Percentiles rank a stretch among this genome's conserved stretches.
Evolutionary conservation across 2,797 vertebrate genomes (phyloP).

Genomic region (Odontamblyopus rebecca): DNA sequence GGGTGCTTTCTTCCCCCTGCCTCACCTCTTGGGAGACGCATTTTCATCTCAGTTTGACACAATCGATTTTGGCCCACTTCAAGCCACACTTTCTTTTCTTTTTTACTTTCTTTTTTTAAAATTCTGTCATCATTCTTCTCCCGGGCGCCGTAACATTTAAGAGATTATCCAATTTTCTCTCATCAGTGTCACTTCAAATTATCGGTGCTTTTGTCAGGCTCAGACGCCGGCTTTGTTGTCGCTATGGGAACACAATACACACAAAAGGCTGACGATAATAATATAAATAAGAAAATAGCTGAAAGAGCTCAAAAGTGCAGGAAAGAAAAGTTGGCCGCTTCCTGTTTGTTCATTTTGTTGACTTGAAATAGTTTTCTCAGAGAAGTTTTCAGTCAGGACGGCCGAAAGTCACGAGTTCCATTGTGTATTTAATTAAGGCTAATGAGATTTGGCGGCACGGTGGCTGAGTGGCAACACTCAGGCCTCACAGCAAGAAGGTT

Average conservation of each 20-base stretch:
- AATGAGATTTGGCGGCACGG: too few species aligned
- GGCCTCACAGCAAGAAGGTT: too few species aligned
- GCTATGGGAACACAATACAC: background rate
- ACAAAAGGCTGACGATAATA: conserved; percentile 17
- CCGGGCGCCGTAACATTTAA: conserved; percentile 11
- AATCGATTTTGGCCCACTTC: conserved; percentile 57
- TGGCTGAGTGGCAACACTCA: too few species aligned
- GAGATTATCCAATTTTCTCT: conserved; percentile 30
- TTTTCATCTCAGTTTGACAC: conserved; percentile 61
- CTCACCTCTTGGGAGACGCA: conserved; percentile 45
- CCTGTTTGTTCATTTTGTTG: background rate
- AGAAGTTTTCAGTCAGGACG: background rate
- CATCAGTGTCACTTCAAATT: conserved; percentile 26
- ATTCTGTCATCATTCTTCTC: background rate
- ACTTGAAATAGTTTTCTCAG: background rate
- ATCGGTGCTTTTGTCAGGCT: conserved; percentile 1
- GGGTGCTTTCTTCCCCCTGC: conserved; percentile 35
- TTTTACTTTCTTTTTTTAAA: conserved; percentile 3
- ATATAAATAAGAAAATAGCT: background rate
- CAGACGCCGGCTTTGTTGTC: background rate
- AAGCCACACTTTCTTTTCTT: conserved; percentile 53
- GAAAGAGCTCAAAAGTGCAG: background rate
- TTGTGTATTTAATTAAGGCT: background rate
- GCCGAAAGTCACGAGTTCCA: background rate
- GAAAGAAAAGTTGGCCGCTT: background rate